Conservation (phyloP, 2,797 vertebrate species). For the Thunnus albacares region DNA sequence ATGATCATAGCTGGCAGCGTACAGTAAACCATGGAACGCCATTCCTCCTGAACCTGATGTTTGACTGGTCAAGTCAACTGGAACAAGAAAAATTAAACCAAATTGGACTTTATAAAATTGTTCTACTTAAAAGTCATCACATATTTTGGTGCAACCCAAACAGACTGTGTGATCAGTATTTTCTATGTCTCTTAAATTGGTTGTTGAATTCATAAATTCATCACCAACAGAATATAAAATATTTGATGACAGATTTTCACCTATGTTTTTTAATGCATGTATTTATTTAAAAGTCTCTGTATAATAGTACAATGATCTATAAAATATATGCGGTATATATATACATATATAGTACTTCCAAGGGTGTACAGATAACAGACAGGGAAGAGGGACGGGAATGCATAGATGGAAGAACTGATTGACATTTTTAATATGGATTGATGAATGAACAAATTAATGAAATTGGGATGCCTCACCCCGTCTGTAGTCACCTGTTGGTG, state of each 20-base stretch:
- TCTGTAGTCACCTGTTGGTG: slow-evolving; percentile 84
- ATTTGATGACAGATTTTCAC: neutral
- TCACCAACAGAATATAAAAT: neutral
- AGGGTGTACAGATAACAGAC: too few relatives aligned
- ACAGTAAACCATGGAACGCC: slow-evolving; percentile 73
- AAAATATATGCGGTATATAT: neutral
- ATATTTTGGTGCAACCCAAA: neutral
- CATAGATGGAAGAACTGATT: neutral
- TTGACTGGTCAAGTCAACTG: slow-evolving; percentile 66
- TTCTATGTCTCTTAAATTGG: too few relatives aligned
- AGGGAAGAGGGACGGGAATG: neutral
- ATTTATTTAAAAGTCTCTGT: neutral
- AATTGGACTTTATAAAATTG: neutral
- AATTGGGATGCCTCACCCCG: slow-evolving; percentile 68
- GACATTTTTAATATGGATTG: neutral
- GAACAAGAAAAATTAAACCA: neutral
- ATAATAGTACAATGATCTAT: neutral
- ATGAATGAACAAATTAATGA: neutral
- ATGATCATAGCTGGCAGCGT: slow-evolving; percentile 79
- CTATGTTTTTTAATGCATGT: too few relatives aligned
- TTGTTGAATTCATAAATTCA: too few relatives aligned
- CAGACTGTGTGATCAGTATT: too few relatives aligned
- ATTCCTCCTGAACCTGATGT: slow-evolving; percentile 66
- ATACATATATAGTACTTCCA: neutral
- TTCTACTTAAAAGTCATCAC: neutral